Base-by-base conservation (phyloP, 2,797 vertebrate species). In the Lepidocolaptes lacrymiger region DNA sequence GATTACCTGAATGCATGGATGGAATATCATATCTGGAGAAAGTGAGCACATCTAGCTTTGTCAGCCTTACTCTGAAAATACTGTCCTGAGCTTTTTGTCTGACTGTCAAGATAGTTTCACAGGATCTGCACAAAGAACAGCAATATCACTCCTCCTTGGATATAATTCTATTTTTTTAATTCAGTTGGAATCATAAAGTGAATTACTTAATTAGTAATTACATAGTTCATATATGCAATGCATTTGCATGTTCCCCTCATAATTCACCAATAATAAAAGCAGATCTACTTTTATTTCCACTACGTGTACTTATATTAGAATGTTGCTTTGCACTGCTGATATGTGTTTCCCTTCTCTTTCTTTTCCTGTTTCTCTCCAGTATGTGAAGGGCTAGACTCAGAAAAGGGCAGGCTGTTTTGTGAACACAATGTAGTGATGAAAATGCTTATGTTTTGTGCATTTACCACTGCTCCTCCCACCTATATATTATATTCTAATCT, bases 191-290 rank as follows among this genome's bases (percentile, higher is more conserved):
- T 95, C 26, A 78, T 76, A 91, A 91, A 91, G 46, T 75, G 51
- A 91, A 58, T 66, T 1, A 89, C 89, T 93, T 77, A 13, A 67
- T 88, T 85, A 78, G 55, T 76, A 91, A 85, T 88, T 91, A 54
- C 43, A 22, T 64, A 56, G 32, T 86, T 92, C 51, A 37, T 83
- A 54, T 80, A 88, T 73, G 58, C 69, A 61, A 66, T 1, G 9
- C 14, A 72, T 96, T 97, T 95, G 59, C 58, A 37, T 58, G 30
- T 89, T 96, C 74, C 30, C 10, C 34, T 94, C 75, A 79, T 87
- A 93, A 92, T 80, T 89, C 30, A 41, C 83, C 46, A 59, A 46
- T 76, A 94, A 85, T 78, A 91, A 80, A 91, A 91, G 76, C 64
- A 49, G 30, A 76, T 86, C 79, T 85, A 75, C 43, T 88, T 90